A percentile compares a stretch with the other conserved stretches of the same genome.
Conservation (phyloP, 2,797 vertebrate genomes). For the Muscicapa comitata region DNA sequence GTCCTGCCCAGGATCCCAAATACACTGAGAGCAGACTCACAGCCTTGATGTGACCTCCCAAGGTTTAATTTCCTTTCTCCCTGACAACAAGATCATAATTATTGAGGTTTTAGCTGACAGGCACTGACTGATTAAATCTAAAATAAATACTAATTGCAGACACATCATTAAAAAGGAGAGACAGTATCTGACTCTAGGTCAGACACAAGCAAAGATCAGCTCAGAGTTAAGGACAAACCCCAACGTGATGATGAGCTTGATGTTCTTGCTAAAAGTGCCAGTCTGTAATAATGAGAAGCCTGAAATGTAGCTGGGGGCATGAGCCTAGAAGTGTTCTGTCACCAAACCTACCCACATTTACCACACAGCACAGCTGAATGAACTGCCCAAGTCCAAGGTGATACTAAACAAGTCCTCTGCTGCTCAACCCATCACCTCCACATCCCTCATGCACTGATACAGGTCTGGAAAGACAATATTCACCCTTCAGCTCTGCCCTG, state of each 20-base stretch:
- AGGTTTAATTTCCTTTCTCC: slow-evolving; percentile 25
- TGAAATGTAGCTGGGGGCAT: not conserved
- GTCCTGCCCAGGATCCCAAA: not conserved
- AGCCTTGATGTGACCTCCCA: slow-evolving; percentile 4
- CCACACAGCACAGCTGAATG: not conserved
- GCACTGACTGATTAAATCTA: slow-evolving; percentile 30
- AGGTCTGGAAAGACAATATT: not conserved
- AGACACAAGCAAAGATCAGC: not conserved
- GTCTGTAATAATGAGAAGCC: not conserved
- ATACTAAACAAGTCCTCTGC: not conserved
- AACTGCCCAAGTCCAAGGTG: not conserved
- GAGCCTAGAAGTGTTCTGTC: not conserved
- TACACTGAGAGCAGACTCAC: not conserved
- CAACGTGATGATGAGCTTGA: not conserved
- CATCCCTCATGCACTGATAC: accelerated
- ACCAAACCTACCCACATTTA: not conserved
- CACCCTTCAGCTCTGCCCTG: not conserved
- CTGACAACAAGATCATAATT: slow-evolving; percentile 29
- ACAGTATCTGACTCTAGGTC: not conserved
- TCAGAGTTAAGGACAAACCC: not conserved
- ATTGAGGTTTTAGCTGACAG: slow-evolving; percentile 24
- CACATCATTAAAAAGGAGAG: not conserved
- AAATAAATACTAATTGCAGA: slow-evolving; percentile 39
- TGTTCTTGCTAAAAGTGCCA: not conserved
- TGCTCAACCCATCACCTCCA: not conserved